phyloP scores from a whole-genome alignment of 2,888 invertebrate species.

The Drosophila kanekoi region DNA sequence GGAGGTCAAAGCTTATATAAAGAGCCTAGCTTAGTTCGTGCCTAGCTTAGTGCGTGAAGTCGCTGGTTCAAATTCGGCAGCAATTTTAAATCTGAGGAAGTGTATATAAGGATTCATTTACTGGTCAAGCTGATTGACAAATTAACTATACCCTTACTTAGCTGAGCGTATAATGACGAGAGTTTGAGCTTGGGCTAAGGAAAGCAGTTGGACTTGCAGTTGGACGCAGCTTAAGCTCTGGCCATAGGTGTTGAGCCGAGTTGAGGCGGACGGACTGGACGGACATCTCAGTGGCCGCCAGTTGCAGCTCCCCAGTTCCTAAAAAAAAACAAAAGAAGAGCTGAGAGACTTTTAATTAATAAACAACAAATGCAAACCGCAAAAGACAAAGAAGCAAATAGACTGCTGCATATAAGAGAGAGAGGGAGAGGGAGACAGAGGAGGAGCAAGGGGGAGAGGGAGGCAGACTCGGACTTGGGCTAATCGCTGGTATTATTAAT shows the following conservation, averaged over 20 bases:
- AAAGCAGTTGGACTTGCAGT: slow-evolving; percentile 26
- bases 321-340: slow-evolving; percentile 19
- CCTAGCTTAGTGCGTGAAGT: too few species aligned
- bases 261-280: slow-evolving; percentile 30
- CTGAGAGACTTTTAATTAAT: slow-evolving; percentile 71
- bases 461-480: slow-evolving; percentile 11
- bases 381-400: slow-evolving; percentile 3
- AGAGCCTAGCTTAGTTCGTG: too few species aligned
- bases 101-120: not conserved
- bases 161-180: slow-evolving; percentile 35
- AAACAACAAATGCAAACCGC: slow-evolving; percentile 48
- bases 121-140: not conserved
- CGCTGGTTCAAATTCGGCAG: too few species aligned
- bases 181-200: slow-evolving; percentile 23
- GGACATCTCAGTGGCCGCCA: slow-evolving; percentile 22
- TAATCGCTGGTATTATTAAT: slow-evolving; percentile 78
- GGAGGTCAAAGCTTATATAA: too few species aligned
- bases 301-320: slow-evolving; percentile 45
- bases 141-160: not conserved
- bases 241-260: slow-evolving; percentile 66
- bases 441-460: too few species aligned
- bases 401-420: too few species aligned
- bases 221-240: slow-evolving; percentile 19
- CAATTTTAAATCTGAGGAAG: too few species aligned
- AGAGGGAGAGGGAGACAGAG: too few species aligned